phyloP scores from a whole-genome alignment of 2,113 vertebrate genomes.

The Pontoporia blainvillei region DNA sequence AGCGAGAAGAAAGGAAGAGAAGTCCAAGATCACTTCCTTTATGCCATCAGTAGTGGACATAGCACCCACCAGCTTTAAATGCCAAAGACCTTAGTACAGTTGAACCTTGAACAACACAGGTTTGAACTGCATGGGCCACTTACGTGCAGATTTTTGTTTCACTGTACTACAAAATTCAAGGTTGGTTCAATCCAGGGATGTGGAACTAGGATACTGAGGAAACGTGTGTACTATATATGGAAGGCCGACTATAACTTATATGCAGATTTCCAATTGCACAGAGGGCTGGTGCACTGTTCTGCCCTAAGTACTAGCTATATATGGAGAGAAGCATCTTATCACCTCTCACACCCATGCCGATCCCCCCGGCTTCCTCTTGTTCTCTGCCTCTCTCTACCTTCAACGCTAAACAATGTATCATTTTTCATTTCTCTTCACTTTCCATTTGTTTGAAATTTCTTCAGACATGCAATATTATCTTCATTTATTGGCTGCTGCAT shows the following conservation, averaged over 20 bases:
- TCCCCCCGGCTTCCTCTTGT: neutral
- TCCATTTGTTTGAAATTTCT: neutral
- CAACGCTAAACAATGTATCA: neutral
- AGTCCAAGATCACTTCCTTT: neutral
- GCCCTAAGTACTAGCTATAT: neutral
- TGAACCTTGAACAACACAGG: neutral
- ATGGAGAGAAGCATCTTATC: neutral
- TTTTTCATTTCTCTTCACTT: constrained; percentile 19
- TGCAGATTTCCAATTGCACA: neutral
- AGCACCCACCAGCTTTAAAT: neutral
- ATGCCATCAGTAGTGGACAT: neutral
- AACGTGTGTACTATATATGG: neutral
- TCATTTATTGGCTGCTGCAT: neutral
- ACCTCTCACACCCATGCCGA: neutral
- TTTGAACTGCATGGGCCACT: neutral
- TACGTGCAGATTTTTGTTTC: neutral
- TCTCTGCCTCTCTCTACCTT: neutral
- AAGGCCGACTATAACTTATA: neutral
- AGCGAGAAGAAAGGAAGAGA: neutral
- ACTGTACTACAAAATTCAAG: neutral
- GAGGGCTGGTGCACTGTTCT: no score
- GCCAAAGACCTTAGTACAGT: neutral
- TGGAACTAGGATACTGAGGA: neutral
- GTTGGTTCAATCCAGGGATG: neutral
- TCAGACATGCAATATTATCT: neutral